Percentiles rank a stretch among this genome's conserved stretches.
These are phyloP conservation scores for Siniperca obscura DNA, from an alignment of 2,797 vertebrate genomes.

Conservation along the genomic window DNA sequence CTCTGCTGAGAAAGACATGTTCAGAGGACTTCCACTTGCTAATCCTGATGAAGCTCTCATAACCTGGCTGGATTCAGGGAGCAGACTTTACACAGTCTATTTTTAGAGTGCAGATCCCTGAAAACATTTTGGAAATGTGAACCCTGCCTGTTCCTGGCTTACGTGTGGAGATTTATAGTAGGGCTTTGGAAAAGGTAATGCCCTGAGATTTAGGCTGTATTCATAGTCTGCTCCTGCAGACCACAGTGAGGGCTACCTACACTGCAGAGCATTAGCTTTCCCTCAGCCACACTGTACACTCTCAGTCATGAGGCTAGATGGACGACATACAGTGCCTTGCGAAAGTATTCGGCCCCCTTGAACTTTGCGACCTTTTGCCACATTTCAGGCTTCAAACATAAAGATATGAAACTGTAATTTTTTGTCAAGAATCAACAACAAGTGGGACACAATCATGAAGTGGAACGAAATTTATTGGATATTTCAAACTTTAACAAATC, in stretches of 20 bases:
- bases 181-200: constrained; percentile 42
- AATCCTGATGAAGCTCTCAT: constrained; percentile 67
- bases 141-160: constrained; percentile 39
- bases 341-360: too few relatives aligned
- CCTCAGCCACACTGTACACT: constrained; percentile 8
- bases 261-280: constrained; percentile 6
- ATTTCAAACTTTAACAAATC: too few relatives aligned
- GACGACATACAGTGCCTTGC: too few relatives aligned
- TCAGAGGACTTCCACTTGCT: constrained; percentile 46
- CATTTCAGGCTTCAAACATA: too few relatives aligned
- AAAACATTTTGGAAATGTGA: constrained; percentile 72
- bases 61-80: constrained; percentile 67
- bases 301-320: background rate
- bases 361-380: too few relatives aligned
- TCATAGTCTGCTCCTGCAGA: constrained; percentile 36
- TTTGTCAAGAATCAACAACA: too few relatives aligned
- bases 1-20: constrained; percentile 63
- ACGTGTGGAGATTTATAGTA: constrained; percentile 58
- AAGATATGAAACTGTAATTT: too few relatives aligned
- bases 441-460: too few relatives aligned
- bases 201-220: constrained; percentile 38
- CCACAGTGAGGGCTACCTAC: constrained; percentile 20
- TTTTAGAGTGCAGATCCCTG: constrained; percentile 72
- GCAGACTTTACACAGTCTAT: constrained; percentile 76
- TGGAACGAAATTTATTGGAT: too few relatives aligned